Conservation (phyloP, 2,888 invertebrate genomes). For the Drosophila kambysellisi region DNA sequence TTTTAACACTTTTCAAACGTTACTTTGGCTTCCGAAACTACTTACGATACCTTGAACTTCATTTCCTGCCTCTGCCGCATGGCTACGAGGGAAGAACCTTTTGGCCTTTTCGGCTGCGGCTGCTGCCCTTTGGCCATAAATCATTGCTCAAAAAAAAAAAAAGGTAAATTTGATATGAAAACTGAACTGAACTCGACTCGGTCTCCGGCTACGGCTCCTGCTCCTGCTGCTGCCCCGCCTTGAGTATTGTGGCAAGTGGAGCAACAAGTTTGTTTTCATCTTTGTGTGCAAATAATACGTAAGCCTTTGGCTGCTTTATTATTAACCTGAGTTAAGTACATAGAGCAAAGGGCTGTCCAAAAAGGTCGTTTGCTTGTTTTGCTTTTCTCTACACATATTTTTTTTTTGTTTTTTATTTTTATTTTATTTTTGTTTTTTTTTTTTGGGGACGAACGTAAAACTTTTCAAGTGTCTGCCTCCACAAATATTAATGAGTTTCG, state of each 20-base stretch:
- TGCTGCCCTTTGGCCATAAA: slow-evolving; percentile 75
- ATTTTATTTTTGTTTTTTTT: not conserved
- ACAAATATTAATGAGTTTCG: slow-evolving; percentile 78
- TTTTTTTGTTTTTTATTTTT: not conserved
- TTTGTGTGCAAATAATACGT: slow-evolving; percentile 70
- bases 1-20: slow-evolving; percentile 65
- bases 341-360: slow-evolving; percentile 59
- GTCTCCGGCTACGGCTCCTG: not conserved
- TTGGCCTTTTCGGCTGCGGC: slow-evolving; percentile 28
- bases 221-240: not conserved
- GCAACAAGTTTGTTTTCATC: slow-evolving; percentile 79
- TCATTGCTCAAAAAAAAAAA: slow-evolving; percentile 68
- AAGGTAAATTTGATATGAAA: slow-evolving; percentile 71
- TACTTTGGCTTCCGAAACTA: slow-evolving; percentile 77
- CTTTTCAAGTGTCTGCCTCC: slow-evolving; percentile 68
- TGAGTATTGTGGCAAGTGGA: slow-evolving; percentile 47
- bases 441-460: slow-evolving; percentile 28
- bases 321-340: slow-evolving; percentile 75
- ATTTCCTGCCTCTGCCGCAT: slow-evolving; percentile 59
- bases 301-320: slow-evolving; percentile 74
- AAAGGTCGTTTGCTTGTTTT: slow-evolving; percentile 43
- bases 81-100: slow-evolving; percentile 24
- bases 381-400: not conserved
- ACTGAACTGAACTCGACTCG: slow-evolving; percentile 33
- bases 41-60: slow-evolving; percentile 78